Conservation (phyloP, 2,113 vertebrate genomes). For the Coturnix japonica region DNA sequence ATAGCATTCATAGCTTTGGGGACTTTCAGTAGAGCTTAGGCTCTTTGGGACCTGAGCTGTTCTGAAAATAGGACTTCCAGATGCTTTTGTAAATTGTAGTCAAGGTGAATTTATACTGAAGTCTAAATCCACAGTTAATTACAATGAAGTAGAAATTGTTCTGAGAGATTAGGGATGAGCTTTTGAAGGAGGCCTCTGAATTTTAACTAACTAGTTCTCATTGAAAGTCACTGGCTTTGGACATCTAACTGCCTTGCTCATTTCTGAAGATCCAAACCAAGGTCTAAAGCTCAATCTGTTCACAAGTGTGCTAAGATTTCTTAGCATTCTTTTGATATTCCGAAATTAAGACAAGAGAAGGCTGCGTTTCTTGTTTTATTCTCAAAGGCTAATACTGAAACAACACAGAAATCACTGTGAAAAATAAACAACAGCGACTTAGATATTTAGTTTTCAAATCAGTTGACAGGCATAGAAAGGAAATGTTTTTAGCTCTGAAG, state of each 20-base stretch:
- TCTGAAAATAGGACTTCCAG: not conserved
- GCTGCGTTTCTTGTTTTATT: slow-evolving; percentile 14
- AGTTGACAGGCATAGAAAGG: slow-evolving; percentile 59
- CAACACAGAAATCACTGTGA: slow-evolving; percentile 26
- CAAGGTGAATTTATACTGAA: slow-evolving; percentile 36
- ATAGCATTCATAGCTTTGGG: accelerated
- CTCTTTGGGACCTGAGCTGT: not conserved
- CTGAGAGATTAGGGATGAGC: slow-evolving; percentile 60
- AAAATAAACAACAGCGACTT: slow-evolving; percentile 55
- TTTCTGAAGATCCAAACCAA: slow-evolving; percentile 35
- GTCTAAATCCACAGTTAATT: slow-evolving; percentile 52
- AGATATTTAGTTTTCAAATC: slow-evolving; percentile 68
- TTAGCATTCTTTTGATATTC: not conserved
- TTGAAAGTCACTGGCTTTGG: slow-evolving; percentile 33
- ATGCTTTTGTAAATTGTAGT: slow-evolving; percentile 27
- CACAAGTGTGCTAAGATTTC: not conserved
- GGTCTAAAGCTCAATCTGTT: slow-evolving; percentile 24
- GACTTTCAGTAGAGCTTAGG: not conserved
- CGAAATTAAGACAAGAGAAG: slow-evolving; percentile 44
- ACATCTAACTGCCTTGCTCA: not conserved
- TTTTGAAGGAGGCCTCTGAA: slow-evolving; percentile 52
- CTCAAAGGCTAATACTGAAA: slow-evolving; percentile 42
- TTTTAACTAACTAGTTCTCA: slow-evolving; percentile 38
- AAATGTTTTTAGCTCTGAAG: slow-evolving; percentile 65
- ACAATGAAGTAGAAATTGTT: slow-evolving; percentile 41